phyloP scores from a whole-genome alignment of 2,113 vertebrate genomes.

The Toxostoma redivivum region DNA sequence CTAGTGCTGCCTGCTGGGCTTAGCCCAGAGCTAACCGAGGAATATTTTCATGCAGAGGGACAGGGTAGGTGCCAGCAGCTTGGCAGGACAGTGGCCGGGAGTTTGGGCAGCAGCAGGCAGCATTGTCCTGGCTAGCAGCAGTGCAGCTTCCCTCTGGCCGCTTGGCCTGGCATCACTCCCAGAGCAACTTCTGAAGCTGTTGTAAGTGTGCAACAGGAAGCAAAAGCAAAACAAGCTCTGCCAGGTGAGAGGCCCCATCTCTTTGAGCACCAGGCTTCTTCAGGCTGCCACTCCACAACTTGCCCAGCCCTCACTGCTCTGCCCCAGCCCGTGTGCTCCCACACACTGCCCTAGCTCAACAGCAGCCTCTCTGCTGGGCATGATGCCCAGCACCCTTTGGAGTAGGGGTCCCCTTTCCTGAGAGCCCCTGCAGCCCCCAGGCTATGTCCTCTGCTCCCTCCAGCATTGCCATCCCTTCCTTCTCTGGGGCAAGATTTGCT shows the following conservation, averaged over 20 bases:
- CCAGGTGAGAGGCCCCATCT: background rate
- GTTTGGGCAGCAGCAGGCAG: background rate
- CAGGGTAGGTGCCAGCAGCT: background rate
- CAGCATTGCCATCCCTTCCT: background rate
- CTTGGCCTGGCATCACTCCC: background rate
- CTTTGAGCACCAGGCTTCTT: background rate
- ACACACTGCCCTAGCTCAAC: background rate
- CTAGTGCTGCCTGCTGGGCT: background rate
- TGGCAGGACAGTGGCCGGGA: background rate
- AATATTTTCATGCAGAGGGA: background rate
- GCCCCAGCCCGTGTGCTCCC: background rate
- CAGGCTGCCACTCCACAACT: fast-evolving
- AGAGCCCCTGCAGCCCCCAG: fast-evolving
- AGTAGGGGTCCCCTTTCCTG: fast-evolving
- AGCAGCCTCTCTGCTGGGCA: background rate
- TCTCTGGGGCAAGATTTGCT: background rate
- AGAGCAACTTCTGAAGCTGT: constrained; percentile 17
- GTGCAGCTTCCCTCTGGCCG: background rate
- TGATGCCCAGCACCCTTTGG: background rate
- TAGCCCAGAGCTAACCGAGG: background rate
- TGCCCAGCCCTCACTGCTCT: fast-evolving
- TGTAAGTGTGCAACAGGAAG: background rate
- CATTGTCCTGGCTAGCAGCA: fast-evolving
- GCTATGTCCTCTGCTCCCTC: background rate
- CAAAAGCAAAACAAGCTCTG: background rate